A percentile compares a stretch with the other conserved stretches of the same genome.
phyloP scores from a whole-genome alignment of 2,797 vertebrate species.

The Gymnopithys bicolor region DNA sequence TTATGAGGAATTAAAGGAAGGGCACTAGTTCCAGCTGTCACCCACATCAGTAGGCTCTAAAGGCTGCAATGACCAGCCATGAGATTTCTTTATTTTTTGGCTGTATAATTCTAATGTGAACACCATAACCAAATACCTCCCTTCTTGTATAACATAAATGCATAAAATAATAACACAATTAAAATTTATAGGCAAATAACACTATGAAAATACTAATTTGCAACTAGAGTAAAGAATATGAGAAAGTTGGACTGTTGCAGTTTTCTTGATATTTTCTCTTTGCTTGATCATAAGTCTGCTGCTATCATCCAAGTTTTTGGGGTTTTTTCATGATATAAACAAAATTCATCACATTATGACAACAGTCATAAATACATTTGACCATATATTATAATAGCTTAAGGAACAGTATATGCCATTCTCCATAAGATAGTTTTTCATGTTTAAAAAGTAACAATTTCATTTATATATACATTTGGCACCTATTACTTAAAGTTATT shows the following conservation, averaged over 20 bases:
- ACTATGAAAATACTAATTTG: not conserved
- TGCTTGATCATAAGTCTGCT: not conserved
- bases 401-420: not conserved
- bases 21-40: not conserved
- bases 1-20: not conserved
- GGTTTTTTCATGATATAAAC: not conserved
- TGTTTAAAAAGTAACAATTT: not conserved
- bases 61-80: not conserved
- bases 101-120: not conserved
- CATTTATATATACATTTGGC: not conserved
- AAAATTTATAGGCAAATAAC: not conserved
- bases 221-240: not conserved
- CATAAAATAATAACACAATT: not conserved
- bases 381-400: not conserved
- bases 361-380: not conserved
- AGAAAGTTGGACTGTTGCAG: not conserved
- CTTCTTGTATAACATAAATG: not conserved
- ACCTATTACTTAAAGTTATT: not conserved
- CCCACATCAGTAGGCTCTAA: not conserved
- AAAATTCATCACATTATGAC: not conserved
- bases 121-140: not conserved
- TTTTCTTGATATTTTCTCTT: not conserved
- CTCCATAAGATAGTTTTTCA: not conserved
- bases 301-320: not conserved
- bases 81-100: not conserved